Evolutionary conservation across 2,113 vertebrate species (phyloP), one percentile per base, ranked within the genome.

Genomic region (Phaethon lepturus): DNA sequence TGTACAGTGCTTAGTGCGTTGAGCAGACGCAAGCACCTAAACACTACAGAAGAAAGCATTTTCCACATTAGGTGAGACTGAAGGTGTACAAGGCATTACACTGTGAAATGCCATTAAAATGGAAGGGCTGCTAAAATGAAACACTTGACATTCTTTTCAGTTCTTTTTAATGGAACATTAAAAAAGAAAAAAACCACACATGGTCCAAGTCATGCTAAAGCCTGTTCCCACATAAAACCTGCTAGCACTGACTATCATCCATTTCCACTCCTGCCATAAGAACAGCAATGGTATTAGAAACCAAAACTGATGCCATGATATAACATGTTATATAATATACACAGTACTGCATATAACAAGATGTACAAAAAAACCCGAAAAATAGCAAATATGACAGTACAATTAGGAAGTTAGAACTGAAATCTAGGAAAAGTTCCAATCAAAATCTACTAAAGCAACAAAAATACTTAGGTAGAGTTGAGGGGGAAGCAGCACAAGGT

Each of bases 371-470:
- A 52, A 76, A 17, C 28, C 4, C 17, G 26, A 59, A 11, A 89
- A 73, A 16, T 25, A 79, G 7, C 5, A 49, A 66, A 17, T 18
- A 17, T 14, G 8, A 55, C 23, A 45, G n/a, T 29, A 59, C 42
- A 72, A 25, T 77, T 59, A 44, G 19, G 45, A 86, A 80, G 75
- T 33, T 78, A 50, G 64, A 75, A 78, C 23, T 26, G 3, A 89
- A 95, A 96, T 69, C 44, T 25, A 60, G 66, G 24, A 50, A 73
- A 40, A 63, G 26, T 93, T 95, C 58, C 88, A 56, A 91, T 38
- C 33, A 31, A 83, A 52, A 73, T 17, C 25, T 53, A 71, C 31
- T 60, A 49, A 94, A 90, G 20, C 16, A 38, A 67, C 6, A 83
- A 17, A 72, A 89, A 17, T 1, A 11, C 6, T 58, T 66, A 2